Evolutionary conservation across 2,888 invertebrate species (phyloP).

Genomic region (Punctoribates punctum): DNA sequence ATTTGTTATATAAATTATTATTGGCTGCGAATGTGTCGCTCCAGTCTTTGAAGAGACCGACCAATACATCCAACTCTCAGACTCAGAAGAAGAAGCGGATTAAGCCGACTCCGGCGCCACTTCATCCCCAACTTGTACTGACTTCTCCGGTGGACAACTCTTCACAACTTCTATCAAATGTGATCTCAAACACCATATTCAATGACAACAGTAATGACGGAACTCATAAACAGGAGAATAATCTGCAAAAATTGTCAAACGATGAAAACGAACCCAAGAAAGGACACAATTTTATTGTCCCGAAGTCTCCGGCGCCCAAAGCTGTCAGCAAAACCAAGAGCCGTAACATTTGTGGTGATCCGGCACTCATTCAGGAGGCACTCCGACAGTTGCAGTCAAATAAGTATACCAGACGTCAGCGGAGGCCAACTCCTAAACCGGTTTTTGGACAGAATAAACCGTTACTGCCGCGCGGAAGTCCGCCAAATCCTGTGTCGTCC

Average conservation of each 20-base stretch:
- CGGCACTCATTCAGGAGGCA: conserved; percentile 40
- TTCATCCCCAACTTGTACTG: not conserved
- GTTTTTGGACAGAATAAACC: conserved; percentile 29
- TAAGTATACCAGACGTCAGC: conserved; percentile 33
- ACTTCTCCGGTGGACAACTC: not conserved
- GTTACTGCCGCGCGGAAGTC: conserved; percentile 13
- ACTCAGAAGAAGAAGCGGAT: conserved; percentile 35
- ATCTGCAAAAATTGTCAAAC: not conserved
- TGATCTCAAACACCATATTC: conserved; percentile 42
- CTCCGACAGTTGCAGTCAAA: conserved; percentile 37
- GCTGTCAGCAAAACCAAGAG: conserved; percentile 10
- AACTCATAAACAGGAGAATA: not conserved
- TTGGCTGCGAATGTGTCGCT: conserved; percentile 37
- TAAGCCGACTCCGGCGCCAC: conserved; percentile 20
- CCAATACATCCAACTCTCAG: not conserved
- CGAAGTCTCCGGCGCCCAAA: not conserved
- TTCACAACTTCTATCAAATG: conserved; percentile 38
- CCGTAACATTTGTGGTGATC: conserved; percentile 31
- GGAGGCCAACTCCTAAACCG: conserved; percentile 35
- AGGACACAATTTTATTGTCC: not conserved
- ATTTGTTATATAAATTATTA: conserved; percentile 40
- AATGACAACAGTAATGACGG: conserved; percentile 27
- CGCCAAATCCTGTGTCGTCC: not conserved
- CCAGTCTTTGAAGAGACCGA: conserved; percentile 27
- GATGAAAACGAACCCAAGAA: not conserved